Evolutionary conservation across 2,797 vertebrate genomes (phyloP).

Genomic region (Pipistrellus pipistrellus): DNA sequence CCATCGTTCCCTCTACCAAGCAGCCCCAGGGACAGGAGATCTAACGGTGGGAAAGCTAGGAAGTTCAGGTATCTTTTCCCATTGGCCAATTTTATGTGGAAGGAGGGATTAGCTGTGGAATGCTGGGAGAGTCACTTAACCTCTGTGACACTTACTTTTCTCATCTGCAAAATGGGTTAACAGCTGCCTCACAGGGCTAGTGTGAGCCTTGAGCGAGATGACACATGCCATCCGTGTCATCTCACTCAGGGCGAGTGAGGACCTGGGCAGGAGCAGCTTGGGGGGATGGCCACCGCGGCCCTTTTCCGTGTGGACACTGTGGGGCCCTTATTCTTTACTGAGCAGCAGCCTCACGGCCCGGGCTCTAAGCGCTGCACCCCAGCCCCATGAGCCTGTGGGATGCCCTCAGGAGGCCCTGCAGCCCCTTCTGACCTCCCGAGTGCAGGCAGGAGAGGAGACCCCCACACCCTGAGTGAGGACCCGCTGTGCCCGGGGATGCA

Average conservation of each 20-base stretch:
- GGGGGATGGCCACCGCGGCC: fast-evolving
- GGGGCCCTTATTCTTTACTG: background rate
- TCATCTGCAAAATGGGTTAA: background rate
- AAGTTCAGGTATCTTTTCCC: background rate
- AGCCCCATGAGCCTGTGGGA: background rate
- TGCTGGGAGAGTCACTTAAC: background rate
- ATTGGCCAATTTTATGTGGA: background rate
- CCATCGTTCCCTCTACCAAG: background rate
- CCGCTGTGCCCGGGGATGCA: no score
- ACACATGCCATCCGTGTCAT: no score
- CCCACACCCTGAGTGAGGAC: fast-evolving
- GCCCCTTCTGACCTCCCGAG: background rate
- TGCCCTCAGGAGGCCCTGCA: background rate
- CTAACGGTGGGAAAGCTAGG: no score
- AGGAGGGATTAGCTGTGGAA: background rate
- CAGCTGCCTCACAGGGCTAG: background rate
- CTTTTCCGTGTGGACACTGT: background rate
- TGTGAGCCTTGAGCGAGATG: background rate
- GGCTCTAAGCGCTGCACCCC: background rate
- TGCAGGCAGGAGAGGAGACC: background rate
- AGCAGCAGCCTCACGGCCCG: background rate
- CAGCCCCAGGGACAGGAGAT: background rate
- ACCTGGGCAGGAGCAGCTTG: no score
- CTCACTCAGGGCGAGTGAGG: no score
- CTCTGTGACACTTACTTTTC: background rate